A percentile compares a stretch with the other conserved stretches of the same genome.
Evolutionary conservation across 2,113 vertebrate species (phyloP).

Genomic region (Uropsilus gracilis): DNA sequence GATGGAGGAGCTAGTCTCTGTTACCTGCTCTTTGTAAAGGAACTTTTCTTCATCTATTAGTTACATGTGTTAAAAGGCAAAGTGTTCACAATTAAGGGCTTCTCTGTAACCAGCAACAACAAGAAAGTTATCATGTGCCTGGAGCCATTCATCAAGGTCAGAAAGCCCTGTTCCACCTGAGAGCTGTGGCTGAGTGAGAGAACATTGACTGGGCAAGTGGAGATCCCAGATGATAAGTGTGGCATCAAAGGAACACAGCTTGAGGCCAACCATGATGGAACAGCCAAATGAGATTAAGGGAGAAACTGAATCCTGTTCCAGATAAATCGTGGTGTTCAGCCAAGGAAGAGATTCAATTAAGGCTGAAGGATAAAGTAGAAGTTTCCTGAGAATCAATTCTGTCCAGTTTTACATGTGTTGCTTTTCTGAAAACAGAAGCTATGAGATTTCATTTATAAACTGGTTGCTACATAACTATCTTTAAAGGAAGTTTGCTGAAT

Average conservation of each 20-base stretch:
- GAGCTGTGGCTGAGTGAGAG: not conserved
- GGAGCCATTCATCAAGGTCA: not conserved
- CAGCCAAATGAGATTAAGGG: not conserved
- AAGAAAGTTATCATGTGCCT: not conserved
- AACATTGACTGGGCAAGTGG: not conserved
- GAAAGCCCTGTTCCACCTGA: not conserved
- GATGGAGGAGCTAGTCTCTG: not conserved
- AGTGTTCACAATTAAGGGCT: not conserved
- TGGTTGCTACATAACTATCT: not conserved
- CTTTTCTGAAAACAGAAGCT: not conserved
- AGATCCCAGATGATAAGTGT: not conserved
- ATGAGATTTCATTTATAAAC: not conserved
- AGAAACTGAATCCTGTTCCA: not conserved
- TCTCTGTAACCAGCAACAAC: not conserved
- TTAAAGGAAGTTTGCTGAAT: not conserved
- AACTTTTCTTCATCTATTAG: not conserved
- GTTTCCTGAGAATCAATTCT: not conserved
- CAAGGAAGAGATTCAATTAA: not conserved
- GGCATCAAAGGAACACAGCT: not conserved
- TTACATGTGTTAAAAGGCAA: not conserved
- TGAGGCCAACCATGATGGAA: not conserved
- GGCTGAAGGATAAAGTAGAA: not conserved
- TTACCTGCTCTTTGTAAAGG: not conserved
- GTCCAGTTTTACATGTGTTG: not conserved
- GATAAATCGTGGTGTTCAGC: not conserved